These are phyloP conservation scores for Vipera latastei DNA, from an alignment of 2,797 vertebrate species.

Conservation along the genomic window DNA sequence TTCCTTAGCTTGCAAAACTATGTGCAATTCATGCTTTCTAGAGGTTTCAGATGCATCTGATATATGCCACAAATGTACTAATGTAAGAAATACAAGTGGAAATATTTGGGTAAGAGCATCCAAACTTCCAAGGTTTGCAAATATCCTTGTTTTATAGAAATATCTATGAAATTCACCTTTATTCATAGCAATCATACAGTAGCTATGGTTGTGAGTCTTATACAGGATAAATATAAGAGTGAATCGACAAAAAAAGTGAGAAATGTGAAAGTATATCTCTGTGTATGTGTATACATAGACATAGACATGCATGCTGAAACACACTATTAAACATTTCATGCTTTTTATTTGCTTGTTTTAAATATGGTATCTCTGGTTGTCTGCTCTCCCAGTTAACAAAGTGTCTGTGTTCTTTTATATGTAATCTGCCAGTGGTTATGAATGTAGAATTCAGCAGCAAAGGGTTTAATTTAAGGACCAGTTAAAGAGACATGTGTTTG, in stretches of 20 bases:
- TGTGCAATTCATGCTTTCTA: neutral
- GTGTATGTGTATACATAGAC: neutral
- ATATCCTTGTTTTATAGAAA: neutral
- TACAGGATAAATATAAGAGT: neutral
- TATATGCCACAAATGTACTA: neutral
- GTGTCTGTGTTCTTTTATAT: constrained; percentile 11
- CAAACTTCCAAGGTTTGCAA: neutral
- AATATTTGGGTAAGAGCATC: neutral
- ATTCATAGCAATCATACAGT: neutral
- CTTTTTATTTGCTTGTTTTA: neutral
- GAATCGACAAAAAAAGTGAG: neutral
- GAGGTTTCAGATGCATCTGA: neutral
- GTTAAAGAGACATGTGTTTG: constrained; percentile 10
- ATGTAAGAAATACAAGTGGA: neutral
- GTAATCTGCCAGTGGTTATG: constrained; percentile 26
- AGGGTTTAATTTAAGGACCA: constrained; percentile 34
- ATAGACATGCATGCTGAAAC: neutral
- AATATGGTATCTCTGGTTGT: neutral
- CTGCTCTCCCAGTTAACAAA: neutral
- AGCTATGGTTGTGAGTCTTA: neutral
- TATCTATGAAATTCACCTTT: neutral
- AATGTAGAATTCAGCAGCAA: constrained; percentile 21
- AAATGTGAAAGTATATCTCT: neutral
- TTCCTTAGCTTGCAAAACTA: neutral
- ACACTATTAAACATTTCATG: constrained; percentile 2